Conservation (phyloP, 2,797 vertebrate genomes). For the Danio aesculapii region DNA sequence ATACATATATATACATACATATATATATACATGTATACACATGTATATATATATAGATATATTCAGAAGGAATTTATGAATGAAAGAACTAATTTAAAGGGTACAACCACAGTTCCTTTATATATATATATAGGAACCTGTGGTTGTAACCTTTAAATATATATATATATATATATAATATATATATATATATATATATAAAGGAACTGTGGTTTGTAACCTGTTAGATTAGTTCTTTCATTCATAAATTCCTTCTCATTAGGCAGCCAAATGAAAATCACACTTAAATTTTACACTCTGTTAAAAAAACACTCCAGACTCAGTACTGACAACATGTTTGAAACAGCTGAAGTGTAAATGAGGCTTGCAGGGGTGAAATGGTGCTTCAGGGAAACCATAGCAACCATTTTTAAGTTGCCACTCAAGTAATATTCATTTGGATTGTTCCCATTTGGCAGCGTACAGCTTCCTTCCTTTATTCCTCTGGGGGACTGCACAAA, state of each 20-base stretch:
- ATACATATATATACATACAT: no score
- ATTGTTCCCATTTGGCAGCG: conserved; percentile 35
- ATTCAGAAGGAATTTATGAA: no score
- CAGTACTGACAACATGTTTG: not conserved
- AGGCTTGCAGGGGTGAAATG: conserved; percentile 16
- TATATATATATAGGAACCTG: no score
- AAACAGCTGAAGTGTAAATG: conserved; percentile 13
- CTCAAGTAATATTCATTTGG: conserved; percentile 42
- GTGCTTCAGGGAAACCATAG: conserved; percentile 39
- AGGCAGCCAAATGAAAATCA: not conserved
- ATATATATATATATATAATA: no score
- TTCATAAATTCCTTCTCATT: not conserved
- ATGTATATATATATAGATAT: no score
- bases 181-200: no score
- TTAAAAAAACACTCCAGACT: not conserved
- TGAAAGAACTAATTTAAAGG: no score
- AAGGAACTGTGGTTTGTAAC: not conserved
- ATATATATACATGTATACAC: no score
- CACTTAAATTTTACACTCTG: not conserved
- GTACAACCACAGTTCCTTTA: no score
- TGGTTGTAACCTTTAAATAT: no score
- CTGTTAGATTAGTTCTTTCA: not conserved
- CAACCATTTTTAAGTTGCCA: conserved; percentile 49
- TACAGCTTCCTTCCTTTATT: not conserved
- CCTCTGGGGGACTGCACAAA: conserved; percentile 2